Conservation (phyloP, 92 coral and sea anemone species). For the Porites divaricata region DNA sequence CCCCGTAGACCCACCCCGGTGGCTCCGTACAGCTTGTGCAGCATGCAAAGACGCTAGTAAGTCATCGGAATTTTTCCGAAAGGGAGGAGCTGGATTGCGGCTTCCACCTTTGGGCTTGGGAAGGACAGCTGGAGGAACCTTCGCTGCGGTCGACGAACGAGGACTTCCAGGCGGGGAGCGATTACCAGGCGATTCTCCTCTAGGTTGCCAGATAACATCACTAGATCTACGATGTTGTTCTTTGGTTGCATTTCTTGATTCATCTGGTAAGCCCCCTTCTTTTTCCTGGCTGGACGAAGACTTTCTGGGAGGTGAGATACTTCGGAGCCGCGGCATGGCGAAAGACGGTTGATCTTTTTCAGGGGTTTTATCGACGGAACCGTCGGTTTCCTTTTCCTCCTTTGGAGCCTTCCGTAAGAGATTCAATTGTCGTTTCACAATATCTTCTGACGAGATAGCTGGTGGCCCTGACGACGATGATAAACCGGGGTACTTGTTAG, state of each 20-base stretch:
- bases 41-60: slow-evolving; percentile 84
- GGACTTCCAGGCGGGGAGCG: slow-evolving; percentile 67
- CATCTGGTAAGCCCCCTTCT: slow-evolving; percentile 45
- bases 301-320: slow-evolving; percentile 54
- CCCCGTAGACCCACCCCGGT: slow-evolving; percentile 51
- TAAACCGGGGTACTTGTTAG: not conserved
- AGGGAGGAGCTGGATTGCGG: slow-evolving; percentile 74
- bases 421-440: slow-evolving; percentile 68
- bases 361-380: slow-evolving; percentile 48
- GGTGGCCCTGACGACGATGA: slow-evolving; percentile 21
- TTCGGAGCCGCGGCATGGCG: slow-evolving; percentile 60
- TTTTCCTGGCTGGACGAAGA: slow-evolving; percentile 24
- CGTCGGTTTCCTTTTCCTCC: slow-evolving; percentile 35
- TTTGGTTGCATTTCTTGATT: not conserved
- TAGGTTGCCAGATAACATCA: slow-evolving; percentile 70
- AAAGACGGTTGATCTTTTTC: slow-evolving; percentile 54
- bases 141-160: slow-evolving; percentile 51
- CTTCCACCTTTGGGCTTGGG: slow-evolving; percentile 75
- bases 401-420: slow-evolving; percentile 43
- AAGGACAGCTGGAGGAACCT: slow-evolving; percentile 85
- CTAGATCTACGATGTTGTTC: slow-evolving; percentile 46
- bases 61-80: slow-evolving; percentile 66
- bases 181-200: slow-evolving; percentile 50
- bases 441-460: slow-evolving; percentile 83
- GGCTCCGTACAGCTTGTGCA: slow-evolving; percentile 80